Evolutionary conservation across 2,888 invertebrate species (phyloP), one percentile per base, ranked within the genome.

Genomic region (Drosophila macrospina): DNA sequence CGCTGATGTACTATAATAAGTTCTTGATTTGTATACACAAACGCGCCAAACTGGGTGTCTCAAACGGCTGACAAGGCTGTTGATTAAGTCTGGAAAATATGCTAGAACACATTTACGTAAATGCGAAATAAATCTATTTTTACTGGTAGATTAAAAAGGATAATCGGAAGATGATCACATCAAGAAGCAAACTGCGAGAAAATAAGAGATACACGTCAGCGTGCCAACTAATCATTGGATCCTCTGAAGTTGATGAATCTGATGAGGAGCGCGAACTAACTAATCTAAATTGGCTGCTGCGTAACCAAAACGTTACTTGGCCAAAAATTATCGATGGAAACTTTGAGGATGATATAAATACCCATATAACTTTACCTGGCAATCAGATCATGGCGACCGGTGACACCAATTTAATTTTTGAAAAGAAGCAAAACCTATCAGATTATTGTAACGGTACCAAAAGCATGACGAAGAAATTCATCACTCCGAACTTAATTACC

Each of bases 191-290:
- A 7, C 7, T 44, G 20, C 13, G 20, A 11, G 42, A 5, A 4
- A 16, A 16, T 4, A 20, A 20, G 2, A 44, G 13, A 4, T 44
- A 1, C 20, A 41, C n/a, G 20, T 30, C 34, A 20, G 20, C 20
- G 20, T 20, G 20, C 20, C 41, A 10, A 4, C 32, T 15, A 2
- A 8, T 10, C 0, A 24, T 15, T 5, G n/a, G 8, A n/a, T 11
- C 32, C 0, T 6, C 54, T 4, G 60, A 61, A 6, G 7, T 28
- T 16, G 87, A 88, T 13, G 90, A 90, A 44, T 88, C 86, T 0
- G 91, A 91, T 32, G 90, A 91, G 15, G 92, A 92, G 55, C 80
- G 85, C 11, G 92, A 92, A 51, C 69, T 92, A 13, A 92, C 92
- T 1, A 92, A 91, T 65, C 67, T 92, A 7, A 91, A 88, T 30